Percentiles rank a stretch among this genome's conserved stretches.
phyloP scores from a whole-genome alignment of 2,113 vertebrate genomes.

The Athene noctua region DNA sequence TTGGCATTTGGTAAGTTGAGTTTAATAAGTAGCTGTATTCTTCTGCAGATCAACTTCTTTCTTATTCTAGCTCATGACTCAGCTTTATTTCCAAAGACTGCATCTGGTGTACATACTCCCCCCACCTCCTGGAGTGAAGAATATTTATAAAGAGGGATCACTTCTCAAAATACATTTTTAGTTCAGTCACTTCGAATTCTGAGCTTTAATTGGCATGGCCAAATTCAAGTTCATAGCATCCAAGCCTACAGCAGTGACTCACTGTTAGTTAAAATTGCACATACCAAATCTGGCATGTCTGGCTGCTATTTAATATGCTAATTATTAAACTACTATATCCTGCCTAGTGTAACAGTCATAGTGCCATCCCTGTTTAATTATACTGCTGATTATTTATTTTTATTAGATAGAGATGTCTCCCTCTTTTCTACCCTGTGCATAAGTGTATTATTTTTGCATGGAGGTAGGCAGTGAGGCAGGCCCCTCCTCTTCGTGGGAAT shows the following conservation, averaged over 20 bases:
- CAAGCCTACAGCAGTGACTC: background rate
- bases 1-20: background rate
- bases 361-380: background rate
- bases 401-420: background rate
- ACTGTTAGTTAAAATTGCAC: background rate
- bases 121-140: background rate
- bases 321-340: background rate
- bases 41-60: background rate
- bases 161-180: background rate
- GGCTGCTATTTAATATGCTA: background rate
- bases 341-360: background rate
- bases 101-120: background rate
- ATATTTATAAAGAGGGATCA: slow-evolving; percentile 7
- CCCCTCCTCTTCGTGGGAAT: background rate
- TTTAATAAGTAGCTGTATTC: background rate
- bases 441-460: background rate
- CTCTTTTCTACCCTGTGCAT: background rate
- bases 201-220: slow-evolving; percentile 27
- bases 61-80: slow-evolving; percentile 23
- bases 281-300: background rate
- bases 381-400: background rate
- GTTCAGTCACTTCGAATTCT: background rate
- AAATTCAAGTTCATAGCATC: background rate
- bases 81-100: slow-evolving; percentile 10
- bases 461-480: background rate